phyloP scores from a whole-genome alignment of 2,797 vertebrate genomes.

The Botia kubotai region DNA sequence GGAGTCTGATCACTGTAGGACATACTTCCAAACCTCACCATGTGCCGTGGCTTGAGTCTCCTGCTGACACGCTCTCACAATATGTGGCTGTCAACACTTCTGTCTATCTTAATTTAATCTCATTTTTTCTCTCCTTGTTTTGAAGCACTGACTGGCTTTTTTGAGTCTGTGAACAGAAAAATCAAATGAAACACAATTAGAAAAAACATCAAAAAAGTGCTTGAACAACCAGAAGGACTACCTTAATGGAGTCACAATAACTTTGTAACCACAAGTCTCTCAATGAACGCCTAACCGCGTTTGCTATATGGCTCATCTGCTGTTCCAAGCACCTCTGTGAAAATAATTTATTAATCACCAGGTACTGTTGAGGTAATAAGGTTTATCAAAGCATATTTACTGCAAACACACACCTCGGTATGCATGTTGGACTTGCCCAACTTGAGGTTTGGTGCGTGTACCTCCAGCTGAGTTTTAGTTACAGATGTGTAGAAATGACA shows the following conservation, averaged over 20 bases:
- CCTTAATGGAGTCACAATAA: not conserved
- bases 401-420: constrained; percentile 20
- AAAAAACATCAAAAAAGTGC: not conserved
- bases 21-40: constrained; percentile 53
- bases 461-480: constrained; percentile 20
- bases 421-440: not conserved
- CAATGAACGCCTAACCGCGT: not conserved
- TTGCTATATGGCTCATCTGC: not conserved
- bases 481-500: constrained; percentile 33
- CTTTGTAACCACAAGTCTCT: not conserved
- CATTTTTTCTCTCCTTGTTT: constrained; percentile 10
- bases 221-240: not conserved
- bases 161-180: constrained; percentile 9
- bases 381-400: constrained; percentile 37
- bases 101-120: not conserved
- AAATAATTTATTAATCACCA: not conserved
- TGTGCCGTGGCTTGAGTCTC: not conserved
- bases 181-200: not conserved
- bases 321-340: not conserved
- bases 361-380: constrained; percentile 45
- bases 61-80: too few species aligned
- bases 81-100: not conserved
- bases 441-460: constrained; percentile 18
- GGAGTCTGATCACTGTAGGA: constrained; percentile 54
- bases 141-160: not conserved